Evolutionary conservation across 2,797 vertebrate species (phyloP).

Genomic region (Odontamblyopus rebecca): DNA sequence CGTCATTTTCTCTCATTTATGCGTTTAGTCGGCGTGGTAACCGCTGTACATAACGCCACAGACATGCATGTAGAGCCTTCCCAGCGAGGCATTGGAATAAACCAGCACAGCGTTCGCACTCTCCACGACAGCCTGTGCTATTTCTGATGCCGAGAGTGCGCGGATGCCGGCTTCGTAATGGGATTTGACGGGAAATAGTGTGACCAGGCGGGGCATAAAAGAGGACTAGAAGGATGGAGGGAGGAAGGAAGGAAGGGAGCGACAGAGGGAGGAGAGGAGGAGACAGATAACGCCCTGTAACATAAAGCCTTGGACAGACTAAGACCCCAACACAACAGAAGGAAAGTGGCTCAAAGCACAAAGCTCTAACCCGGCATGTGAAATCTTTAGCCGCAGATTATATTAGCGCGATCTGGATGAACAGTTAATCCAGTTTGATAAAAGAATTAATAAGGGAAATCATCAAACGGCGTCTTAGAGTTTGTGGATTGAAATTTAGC

Average conservation of each 20-base stretch:
- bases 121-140: constrained; percentile 62
- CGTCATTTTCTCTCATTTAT: too few species aligned
- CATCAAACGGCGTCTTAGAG: constrained; percentile 14
- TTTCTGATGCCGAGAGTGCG: constrained; percentile 43
- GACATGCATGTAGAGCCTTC: too few species aligned
- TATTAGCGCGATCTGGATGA: constrained; percentile 68
- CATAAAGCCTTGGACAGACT: constrained; percentile 40
- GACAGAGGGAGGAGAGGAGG: constrained; percentile 49
- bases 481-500: constrained; percentile 16
- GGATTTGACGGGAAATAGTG: constrained; percentile 60
- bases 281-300: constrained; percentile 62
- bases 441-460: constrained; percentile 61
- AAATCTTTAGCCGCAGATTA: constrained; percentile 71
- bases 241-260: neutral
- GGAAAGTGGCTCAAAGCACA: constrained; percentile 55
- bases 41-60: too few species aligned
- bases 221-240: constrained; percentile 10
- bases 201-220: constrained; percentile 30
- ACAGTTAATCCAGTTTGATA: constrained; percentile 64
- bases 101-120: constrained; percentile 8
- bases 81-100: too few species aligned
- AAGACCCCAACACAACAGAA: constrained; percentile 58
- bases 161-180: constrained; percentile 48
- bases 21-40: too few species aligned
- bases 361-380: constrained; percentile 60